Conservation (phyloP, 2,888 invertebrate species). For the Escarpia spicata region DNA sequence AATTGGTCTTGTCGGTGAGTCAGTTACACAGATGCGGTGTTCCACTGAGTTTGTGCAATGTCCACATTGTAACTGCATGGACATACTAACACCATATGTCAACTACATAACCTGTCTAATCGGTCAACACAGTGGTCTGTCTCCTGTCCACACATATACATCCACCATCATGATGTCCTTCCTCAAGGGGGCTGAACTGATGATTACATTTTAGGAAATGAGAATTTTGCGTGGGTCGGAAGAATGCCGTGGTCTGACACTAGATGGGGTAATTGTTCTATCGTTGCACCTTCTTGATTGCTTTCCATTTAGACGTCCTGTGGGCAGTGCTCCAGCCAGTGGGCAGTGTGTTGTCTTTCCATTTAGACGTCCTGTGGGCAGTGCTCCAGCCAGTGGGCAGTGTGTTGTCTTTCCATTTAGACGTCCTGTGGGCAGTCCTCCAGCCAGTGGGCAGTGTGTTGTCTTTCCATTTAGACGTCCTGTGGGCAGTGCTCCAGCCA, state of each 20-base stretch:
- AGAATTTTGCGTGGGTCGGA: constrained; percentile 13
- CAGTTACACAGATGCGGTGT: neutral
- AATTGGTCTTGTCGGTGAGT: neutral
- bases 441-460: no score
- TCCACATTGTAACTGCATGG: neutral
- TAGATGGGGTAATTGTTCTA: constrained; percentile 5
- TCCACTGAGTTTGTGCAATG: neutral
- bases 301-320: neutral
- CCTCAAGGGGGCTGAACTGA: neutral
- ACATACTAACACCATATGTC: neutral
- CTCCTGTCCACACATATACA: neutral
- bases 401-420: no score
- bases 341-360: no score
- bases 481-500: no score
- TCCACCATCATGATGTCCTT: neutral
- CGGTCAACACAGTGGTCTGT: neutral
- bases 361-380: no score
- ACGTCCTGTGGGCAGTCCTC: no score
- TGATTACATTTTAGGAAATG: constrained; percentile 11
- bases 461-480: no score
- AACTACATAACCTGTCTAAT: neutral
- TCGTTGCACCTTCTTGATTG: neutral
- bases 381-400: no score
- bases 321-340: no score
- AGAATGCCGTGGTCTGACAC: constrained; percentile 13